phyloP scores from a whole-genome alignment of 2,888 invertebrate genomes.

The Drosophila leonis region DNA sequence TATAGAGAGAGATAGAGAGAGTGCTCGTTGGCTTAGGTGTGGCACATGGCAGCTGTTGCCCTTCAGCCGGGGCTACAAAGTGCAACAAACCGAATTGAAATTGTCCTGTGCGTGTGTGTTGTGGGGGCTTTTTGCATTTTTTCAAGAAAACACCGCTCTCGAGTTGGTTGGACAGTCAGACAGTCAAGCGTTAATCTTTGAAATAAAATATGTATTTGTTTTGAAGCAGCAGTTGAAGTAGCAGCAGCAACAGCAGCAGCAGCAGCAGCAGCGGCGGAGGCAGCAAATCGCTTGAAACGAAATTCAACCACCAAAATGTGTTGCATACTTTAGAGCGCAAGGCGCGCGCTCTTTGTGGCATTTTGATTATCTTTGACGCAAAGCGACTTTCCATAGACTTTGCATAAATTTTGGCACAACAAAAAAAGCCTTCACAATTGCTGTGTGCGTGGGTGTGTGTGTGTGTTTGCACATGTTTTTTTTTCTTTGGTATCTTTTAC shows the following conservation, averaged over 20 bases:
- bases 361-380: conserved; percentile 72
- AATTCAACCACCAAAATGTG: conserved; percentile 67
- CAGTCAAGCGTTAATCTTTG: conserved; percentile 70
- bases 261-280: neutral
- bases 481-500: conserved; percentile 65
- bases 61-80: conserved; percentile 58
- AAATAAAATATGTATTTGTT: conserved; percentile 76
- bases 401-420: conserved; percentile 67
- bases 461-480: conserved; percentile 30
- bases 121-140: conserved; percentile 60
- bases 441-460: conserved; percentile 11
- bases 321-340: conserved; percentile 66
- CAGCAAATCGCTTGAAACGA: conserved; percentile 18
- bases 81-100: conserved; percentile 79
- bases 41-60: conserved; percentile 73
- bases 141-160: conserved; percentile 21
- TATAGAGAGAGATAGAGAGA: conserved; percentile 26
- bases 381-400: conserved; percentile 76
- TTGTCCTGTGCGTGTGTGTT: conserved; percentile 26
- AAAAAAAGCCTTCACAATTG: conserved; percentile 42
- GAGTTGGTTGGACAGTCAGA: conserved; percentile 9
- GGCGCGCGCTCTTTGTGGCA: conserved; percentile 34
- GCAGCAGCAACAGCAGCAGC: neutral
- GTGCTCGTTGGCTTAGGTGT: conserved; percentile 66
- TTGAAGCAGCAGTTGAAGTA: conserved; percentile 6